These are phyloP conservation scores for Ecliptopera silaceata DNA, from an alignment of 2,888 invertebrate species.

Conservation along the genomic window DNA sequence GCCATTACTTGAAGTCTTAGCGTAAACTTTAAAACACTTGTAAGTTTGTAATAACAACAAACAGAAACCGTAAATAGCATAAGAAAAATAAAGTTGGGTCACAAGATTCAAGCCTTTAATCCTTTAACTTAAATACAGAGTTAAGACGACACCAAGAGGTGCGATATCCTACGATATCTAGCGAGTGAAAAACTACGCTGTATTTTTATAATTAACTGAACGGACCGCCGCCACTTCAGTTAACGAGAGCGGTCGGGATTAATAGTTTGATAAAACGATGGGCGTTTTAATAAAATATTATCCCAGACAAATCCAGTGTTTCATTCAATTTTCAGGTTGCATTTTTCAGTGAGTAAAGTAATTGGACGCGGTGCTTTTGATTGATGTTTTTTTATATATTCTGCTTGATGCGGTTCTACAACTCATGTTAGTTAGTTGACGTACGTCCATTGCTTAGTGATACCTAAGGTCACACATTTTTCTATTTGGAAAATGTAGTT, in stretches of 20 bases:
- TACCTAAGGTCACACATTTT: no score
- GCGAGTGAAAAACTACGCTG: conserved; percentile 19
- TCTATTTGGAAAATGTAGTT: no score
- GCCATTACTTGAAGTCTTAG: no score
- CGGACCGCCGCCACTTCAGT: conserved; percentile 25
- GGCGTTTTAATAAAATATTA: conserved; percentile 27
- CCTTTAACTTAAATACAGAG: background rate
- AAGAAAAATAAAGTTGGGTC: background rate
- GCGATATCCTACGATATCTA: conserved; percentile 15
- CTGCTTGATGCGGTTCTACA: no score
- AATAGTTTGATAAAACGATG: conserved; percentile 32
- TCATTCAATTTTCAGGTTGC: conserved; percentile 20
- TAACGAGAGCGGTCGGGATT: conserved; percentile 31
- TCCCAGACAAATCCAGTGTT: conserved; percentile 18
- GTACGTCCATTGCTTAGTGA: no score
- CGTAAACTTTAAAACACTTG: no score
- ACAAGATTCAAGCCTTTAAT: background rate
- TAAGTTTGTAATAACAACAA: no score
- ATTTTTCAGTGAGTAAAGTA: conserved; percentile 9
- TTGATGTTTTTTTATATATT: no score
- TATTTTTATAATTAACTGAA: conserved; percentile 32
- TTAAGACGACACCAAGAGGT: conserved; percentile 11
- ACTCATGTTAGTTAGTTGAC: no score
- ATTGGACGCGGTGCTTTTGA: conserved; percentile 7
- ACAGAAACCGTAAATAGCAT: background rate